Percentiles rank a stretch among this genome's conserved stretches.
These are phyloP conservation scores for Tubiluchus corallicola DNA, from an alignment of 2,888 invertebrate species.

Conservation along the genomic window DNA sequence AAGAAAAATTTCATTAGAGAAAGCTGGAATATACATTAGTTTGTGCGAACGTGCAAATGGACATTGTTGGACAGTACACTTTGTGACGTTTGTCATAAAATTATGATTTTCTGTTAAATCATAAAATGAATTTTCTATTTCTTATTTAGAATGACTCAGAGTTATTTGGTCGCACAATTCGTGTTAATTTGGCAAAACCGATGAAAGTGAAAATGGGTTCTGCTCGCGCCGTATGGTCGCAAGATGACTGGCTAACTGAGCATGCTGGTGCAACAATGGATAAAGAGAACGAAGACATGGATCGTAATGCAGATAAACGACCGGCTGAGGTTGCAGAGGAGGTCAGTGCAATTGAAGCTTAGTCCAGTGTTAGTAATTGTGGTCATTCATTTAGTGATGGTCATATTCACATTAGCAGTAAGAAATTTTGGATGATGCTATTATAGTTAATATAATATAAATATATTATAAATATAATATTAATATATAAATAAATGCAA, in stretches of 20 bases:
- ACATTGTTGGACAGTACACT: too few species aligned
- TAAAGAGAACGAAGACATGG: neutral
- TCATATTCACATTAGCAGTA: too few species aligned
- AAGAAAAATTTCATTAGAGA: too few species aligned
- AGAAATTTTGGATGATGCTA: too few species aligned
- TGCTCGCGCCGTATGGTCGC: slow-evolving; percentile 61
- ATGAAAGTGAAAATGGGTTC: slow-evolving; percentile 86
- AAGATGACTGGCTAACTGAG: slow-evolving; percentile 92
- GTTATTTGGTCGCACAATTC: slow-evolving; percentile 81
- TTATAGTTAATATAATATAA: too few species aligned
- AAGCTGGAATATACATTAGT: too few species aligned
- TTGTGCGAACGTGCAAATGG: too few species aligned
- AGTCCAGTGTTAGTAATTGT: slow-evolving; percentile 18
- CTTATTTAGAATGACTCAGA: slow-evolving; percentile 87
- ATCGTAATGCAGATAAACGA: slow-evolving; percentile 14
- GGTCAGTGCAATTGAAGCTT: slow-evolving; percentile 16
- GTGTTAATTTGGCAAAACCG: slow-evolving; percentile 91
- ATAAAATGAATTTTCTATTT: too few species aligned
- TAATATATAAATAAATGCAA: too few species aligned
- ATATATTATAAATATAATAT: too few species aligned
- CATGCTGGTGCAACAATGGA: slow-evolving; percentile 74
- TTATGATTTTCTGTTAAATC: too few species aligned
- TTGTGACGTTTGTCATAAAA: too few species aligned
- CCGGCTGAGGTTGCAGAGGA: slow-evolving; percentile 8
- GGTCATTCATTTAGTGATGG: neutral